These are phyloP conservation scores for Oxyscelio sp. DNA, from an alignment of 2,888 invertebrate species.

Conservation along the genomic window DNA sequence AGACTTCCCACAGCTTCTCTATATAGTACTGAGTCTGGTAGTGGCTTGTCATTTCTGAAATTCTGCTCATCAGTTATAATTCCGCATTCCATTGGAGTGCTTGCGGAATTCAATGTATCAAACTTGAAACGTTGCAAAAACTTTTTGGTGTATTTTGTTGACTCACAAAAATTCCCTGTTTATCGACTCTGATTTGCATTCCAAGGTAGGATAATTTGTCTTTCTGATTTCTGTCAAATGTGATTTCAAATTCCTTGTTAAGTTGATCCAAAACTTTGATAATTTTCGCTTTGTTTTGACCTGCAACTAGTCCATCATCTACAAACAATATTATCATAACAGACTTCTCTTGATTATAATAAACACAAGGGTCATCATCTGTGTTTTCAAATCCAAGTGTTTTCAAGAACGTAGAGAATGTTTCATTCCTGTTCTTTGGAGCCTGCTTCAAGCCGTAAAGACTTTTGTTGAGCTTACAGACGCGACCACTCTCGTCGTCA, in stretches of 20 bases:
- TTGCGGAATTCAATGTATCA: neutral
- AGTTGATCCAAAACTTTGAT: neutral
- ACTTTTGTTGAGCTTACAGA: no score
- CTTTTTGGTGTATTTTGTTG: neutral
- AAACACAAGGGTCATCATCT: conserved; percentile 26
- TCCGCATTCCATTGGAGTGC: conserved; percentile 78
- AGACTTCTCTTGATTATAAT: neutral
- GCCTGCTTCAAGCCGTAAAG: no score
- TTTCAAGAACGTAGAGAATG: no score
- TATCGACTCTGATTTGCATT: conserved; percentile 49
- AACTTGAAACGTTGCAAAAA: neutral
- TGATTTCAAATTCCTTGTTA: conserved; percentile 6
- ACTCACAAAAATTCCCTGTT: neutral
- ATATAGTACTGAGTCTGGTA: neutral
- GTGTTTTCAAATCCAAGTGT: no score
- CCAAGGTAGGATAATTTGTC: conserved; percentile 12
- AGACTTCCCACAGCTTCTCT: neutral
- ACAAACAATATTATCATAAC: conserved; percentile 5
- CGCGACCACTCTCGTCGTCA: no score
- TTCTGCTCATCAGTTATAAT: conserved; percentile 73
- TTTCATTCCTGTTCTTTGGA: no score
- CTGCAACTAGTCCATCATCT: conserved; percentile 22
- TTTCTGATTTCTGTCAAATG: no score
- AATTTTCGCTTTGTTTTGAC: neutral
- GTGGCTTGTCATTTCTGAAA: neutral